Percentiles rank a stretch among this genome's conserved stretches.
phyloP scores from a whole-genome alignment of 2,888 invertebrate genomes.

The Athetis lepigone region DNA sequence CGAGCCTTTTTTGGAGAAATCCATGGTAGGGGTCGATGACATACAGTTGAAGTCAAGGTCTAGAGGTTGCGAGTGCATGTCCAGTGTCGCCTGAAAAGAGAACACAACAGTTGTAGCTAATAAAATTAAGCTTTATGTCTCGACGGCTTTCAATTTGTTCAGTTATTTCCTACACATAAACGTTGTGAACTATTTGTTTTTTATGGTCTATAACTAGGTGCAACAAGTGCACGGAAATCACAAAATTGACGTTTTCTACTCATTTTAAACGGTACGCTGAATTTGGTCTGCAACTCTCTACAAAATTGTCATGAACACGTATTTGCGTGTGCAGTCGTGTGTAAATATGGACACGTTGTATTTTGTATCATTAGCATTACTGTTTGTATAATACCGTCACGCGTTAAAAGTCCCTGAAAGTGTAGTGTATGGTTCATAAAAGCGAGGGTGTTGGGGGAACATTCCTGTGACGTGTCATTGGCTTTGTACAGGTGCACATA shows the following conservation, averaged over 20 bases:
- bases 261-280: slow-evolving; percentile 38
- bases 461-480: neutral
- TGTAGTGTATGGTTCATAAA: neutral
- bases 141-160: neutral
- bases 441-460: slow-evolving; percentile 1
- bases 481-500: slow-evolving; percentile 5
- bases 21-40: slow-evolving; percentile 85
- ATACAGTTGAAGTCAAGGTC: slow-evolving; percentile 89
- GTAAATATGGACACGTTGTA: slow-evolving; percentile 45
- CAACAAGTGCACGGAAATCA: slow-evolving; percentile 3
- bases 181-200: slow-evolving; percentile 2
- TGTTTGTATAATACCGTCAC: slow-evolving; percentile 13
- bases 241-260: slow-evolving; percentile 26
- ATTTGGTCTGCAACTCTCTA: slow-evolving; percentile 39
- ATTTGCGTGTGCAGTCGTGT: slow-evolving; percentile 52
- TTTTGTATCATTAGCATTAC: slow-evolving; percentile 31
- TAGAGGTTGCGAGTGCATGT: slow-evolving; percentile 86
- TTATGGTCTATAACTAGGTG: neutral
- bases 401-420: slow-evolving; percentile 4
- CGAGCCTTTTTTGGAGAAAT: slow-evolving; percentile 85
- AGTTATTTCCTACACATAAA: neutral
- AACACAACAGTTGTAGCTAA: slow-evolving; percentile 6
- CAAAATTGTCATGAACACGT: slow-evolving; percentile 38
- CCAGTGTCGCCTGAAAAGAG: slow-evolving; percentile 78
- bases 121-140: neutral